These are phyloP conservation scores for Merops nubicus DNA, from an alignment of 2,113 vertebrate genomes.

Conservation along the genomic window DNA sequence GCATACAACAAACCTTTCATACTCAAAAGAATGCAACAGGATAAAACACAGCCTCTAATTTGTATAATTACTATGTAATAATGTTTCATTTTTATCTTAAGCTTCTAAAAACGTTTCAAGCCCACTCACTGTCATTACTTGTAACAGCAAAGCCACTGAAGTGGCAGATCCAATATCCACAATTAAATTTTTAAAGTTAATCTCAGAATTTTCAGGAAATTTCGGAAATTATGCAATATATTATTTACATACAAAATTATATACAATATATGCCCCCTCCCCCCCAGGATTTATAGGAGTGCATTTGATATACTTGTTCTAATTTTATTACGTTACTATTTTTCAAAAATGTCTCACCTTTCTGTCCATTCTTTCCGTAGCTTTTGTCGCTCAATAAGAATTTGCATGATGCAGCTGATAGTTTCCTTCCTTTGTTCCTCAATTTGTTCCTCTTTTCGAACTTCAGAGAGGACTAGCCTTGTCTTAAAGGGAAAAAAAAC, in stretches of 20 bases:
- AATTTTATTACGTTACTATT: not conserved
- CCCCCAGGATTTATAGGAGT: not conserved
- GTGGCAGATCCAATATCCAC: not conserved
- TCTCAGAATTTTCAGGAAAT: not conserved
- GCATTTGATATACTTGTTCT: not conserved
- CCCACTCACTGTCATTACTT: too few species aligned
- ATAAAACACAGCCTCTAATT: not conserved
- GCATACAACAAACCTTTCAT: not conserved
- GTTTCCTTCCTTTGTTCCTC: constrained; percentile 79
- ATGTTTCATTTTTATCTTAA: not conserved
- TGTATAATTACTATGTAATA: not conserved
- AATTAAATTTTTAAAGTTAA: not conserved
- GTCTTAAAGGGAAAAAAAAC: constrained; percentile 80
- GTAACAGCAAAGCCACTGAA: too few species aligned
- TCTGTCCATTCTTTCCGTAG: constrained; percentile 90
- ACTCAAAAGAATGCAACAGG: not conserved
- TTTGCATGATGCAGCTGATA: constrained; percentile 80
- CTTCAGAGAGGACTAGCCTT: constrained; percentile 77
- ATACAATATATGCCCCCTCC: too few species aligned
- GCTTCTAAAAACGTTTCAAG: too few species aligned
- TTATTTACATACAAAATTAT: too few species aligned
- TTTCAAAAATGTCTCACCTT: constrained; percentile 80
- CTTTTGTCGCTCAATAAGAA: constrained; percentile 86
- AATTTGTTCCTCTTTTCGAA: constrained; percentile 68
- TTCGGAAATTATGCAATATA: not conserved